These are phyloP conservation scores for Alosa alosa DNA, from an alignment of 2,113 vertebrate genomes.

Conservation along the genomic window DNA sequence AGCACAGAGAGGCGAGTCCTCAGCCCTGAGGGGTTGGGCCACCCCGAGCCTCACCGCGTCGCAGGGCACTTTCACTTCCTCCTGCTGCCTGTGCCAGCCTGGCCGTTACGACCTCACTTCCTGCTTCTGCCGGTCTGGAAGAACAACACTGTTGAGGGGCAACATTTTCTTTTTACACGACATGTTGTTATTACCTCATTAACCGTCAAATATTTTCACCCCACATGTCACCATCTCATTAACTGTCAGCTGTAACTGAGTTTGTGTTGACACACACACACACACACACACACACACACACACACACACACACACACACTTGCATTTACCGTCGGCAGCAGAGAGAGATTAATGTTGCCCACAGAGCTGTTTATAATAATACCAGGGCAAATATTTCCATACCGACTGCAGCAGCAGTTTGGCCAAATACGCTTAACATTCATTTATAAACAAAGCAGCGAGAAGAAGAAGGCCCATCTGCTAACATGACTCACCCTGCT, in stretches of 20 bases:
- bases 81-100: constrained; percentile 44
- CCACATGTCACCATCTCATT: not conserved
- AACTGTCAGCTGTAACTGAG: not conserved
- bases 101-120: constrained; percentile 53
- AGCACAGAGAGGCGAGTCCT: not conserved
- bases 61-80: constrained; percentile 64
- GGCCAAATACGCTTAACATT: not conserved
- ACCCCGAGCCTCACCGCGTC: not conserved
- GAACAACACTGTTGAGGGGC: constrained; percentile 48
- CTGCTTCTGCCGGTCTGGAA: constrained; percentile 58
- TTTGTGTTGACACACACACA: not conserved
- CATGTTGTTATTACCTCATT: no score
- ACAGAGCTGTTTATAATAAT: not conserved
- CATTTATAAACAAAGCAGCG: constrained; percentile 10
- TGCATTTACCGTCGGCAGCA: not conserved
- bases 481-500: not conserved
- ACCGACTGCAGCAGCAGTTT: not conserved
- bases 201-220: not conserved
- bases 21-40: not conserved
- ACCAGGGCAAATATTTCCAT: constrained; percentile 10
- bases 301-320: not conserved
- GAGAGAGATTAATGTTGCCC: not conserved
- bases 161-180: not conserved
- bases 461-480: not conserved
- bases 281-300: constrained; percentile 6